Evolutionary conservation across 2,888 invertebrate species (phyloP).

Genomic region (Aleiodes testaceus): DNA sequence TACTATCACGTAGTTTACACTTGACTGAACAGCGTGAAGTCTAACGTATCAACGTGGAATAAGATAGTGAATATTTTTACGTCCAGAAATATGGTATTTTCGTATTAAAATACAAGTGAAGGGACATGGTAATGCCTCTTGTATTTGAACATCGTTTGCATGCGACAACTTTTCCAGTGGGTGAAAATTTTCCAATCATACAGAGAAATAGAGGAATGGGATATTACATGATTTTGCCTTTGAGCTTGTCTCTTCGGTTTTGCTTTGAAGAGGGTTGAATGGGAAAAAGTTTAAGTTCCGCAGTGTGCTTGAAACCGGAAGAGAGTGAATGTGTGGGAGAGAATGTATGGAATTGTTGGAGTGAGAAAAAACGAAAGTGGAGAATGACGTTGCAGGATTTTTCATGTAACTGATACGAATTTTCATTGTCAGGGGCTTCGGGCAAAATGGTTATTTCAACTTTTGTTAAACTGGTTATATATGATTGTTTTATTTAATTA

Average conservation of each 20-base stretch:
- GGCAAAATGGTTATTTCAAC: conserved; percentile 18
- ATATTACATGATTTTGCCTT: conserved; percentile 32
- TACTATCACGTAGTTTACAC: conserved; percentile 46
- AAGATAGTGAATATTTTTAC: conserved; percentile 11
- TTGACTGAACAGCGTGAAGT: conserved; percentile 41
- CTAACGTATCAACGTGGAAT: conserved; percentile 1
- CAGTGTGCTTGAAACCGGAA: background rate
- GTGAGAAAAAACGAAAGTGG: background rate
- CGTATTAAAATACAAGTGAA: background rate
- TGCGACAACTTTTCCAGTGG: too few species aligned
- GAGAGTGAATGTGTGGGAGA: background rate
- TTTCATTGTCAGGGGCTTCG: background rate
- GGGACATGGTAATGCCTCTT: too few species aligned
- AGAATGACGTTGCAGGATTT: too few species aligned
- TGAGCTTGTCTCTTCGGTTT: conserved; percentile 1
- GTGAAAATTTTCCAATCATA: conserved; percentile 36
- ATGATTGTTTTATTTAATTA: conserved; percentile 14
- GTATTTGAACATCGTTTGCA: too few species aligned
- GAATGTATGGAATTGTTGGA: background rate
- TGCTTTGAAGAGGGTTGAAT: background rate
- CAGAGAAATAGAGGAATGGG: background rate
- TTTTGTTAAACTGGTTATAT: background rate
- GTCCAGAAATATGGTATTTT: background rate
- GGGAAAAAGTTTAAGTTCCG: background rate
- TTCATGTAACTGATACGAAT: background rate